Evolutionary conservation across 2,113 vertebrate species (phyloP).

Genomic region (Alces alces): DNA sequence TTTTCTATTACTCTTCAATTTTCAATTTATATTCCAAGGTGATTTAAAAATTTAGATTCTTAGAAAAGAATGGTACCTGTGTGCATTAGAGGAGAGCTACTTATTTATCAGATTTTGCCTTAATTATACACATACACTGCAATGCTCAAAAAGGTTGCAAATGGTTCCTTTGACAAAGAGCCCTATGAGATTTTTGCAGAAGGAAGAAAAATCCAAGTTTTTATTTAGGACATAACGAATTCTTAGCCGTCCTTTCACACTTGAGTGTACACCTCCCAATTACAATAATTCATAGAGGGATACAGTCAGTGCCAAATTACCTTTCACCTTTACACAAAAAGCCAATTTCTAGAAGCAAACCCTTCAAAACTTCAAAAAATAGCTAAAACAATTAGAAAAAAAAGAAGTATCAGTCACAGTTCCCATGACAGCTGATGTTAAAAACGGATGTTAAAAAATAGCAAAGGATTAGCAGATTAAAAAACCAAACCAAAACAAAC

Average conservation of each 20-base stretch:
- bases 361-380: conserved; percentile 14
- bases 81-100: conserved; percentile 38
- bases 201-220: conserved; percentile 25
- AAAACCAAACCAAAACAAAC: neutral
- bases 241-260: neutral
- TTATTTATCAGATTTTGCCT: conserved; percentile 62
- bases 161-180: conserved; percentile 51
- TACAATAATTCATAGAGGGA: conserved; percentile 49
- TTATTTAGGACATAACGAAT: conserved; percentile 35
- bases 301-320: conserved; percentile 58
- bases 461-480: neutral
- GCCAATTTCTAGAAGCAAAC: conserved; percentile 21
- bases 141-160: conserved; percentile 35
- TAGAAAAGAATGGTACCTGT: conserved; percentile 66
- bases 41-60: conserved; percentile 39
- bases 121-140: conserved; percentile 54
- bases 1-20: conserved; percentile 54
- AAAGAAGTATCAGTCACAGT: neutral
- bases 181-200: conserved; percentile 36
- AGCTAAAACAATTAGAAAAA: conserved; percentile 44
- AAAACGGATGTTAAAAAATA: conserved; percentile 65
- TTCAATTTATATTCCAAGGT: conserved; percentile 62
- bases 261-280: conserved; percentile 56
- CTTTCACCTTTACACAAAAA: conserved; percentile 64
- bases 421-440: neutral